phyloP scores from a whole-genome alignment of 2,113 vertebrate species.

The Bubo blakistoni region DNA sequence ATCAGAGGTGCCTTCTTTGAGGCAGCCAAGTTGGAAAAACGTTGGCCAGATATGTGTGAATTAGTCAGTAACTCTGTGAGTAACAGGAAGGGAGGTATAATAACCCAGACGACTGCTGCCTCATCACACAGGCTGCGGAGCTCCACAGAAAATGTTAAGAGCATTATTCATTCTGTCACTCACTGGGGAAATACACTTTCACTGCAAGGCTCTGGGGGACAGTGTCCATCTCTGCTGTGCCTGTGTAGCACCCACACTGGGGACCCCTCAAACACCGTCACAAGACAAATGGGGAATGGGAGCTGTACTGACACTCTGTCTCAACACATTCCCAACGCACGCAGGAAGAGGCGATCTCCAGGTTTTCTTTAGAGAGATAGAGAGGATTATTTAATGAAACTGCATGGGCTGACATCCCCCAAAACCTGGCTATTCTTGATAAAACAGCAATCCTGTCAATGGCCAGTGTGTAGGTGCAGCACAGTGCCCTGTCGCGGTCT shows the following conservation, averaged over 20 bases:
- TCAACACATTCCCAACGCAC: not conserved
- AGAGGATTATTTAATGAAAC: not conserved
- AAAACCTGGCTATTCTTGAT: not conserved
- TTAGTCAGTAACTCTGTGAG: constrained; percentile 40
- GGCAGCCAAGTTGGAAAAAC: not conserved
- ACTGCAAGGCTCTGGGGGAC: not conserved
- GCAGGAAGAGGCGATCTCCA: rapidly evolving
- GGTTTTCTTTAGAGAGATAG: not conserved
- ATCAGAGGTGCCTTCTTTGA: not conserved
- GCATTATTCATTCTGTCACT: not conserved
- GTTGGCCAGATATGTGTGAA: constrained; percentile 9
- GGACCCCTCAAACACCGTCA: not conserved
- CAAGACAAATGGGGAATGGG: rapidly evolving
- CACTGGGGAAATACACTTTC: not conserved
- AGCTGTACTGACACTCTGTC: not conserved
- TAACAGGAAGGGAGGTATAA: constrained; percentile 50
- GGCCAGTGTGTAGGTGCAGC: rapidly evolving
- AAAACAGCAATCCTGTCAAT: rapidly evolving
- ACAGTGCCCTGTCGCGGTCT: rapidly evolving
- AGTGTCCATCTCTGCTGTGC: rapidly evolving
- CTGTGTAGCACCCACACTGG: rapidly evolving
- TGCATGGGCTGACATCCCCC: not conserved
- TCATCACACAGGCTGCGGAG: not conserved
- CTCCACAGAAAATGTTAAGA: not conserved
- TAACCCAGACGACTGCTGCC: not conserved